Evolutionary conservation across 2,888 invertebrate species (phyloP).

Genomic region (Clanis bilineata): DNA sequence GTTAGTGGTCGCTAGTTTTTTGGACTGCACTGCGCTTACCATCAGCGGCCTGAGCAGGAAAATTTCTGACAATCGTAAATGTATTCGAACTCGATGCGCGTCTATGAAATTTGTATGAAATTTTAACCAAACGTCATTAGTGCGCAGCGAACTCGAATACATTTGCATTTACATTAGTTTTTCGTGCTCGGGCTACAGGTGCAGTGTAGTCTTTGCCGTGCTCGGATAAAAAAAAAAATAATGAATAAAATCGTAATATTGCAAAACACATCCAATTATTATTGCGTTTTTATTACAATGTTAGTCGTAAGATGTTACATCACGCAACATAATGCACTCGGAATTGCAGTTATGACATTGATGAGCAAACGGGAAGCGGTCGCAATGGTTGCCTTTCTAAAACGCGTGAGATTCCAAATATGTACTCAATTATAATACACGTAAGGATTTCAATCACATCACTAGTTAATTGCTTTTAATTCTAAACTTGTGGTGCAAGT

Average conservation of each 20-base stretch:
- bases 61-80: too few species aligned
- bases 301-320: background rate
- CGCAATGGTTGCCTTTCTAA: slow-evolving; percentile 13
- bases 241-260: background rate
- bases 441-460: slow-evolving; percentile 16
- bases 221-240: too few species aligned
- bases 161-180: too few species aligned
- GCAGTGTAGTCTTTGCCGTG: too few species aligned
- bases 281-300: background rate
- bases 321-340: background rate
- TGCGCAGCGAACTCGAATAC: too few species aligned
- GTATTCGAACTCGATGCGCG: too few species aligned
- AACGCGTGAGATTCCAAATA: slow-evolving; percentile 10
- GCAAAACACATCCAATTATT: background rate
- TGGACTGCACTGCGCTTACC: too few species aligned
- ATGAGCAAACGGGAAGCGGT: background rate
- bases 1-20: too few species aligned
- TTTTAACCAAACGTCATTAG: too few species aligned
- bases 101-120: too few species aligned
- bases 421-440: slow-evolving; percentile 12
- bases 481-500: slow-evolving; percentile 1
- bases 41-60: too few species aligned
- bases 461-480: slow-evolving; percentile 17
- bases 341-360: slow-evolving; percentile 4
- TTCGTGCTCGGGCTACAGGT: too few species aligned